Conservation (phyloP, 2,113 vertebrate genomes). For the Sciurus niger region DNA sequence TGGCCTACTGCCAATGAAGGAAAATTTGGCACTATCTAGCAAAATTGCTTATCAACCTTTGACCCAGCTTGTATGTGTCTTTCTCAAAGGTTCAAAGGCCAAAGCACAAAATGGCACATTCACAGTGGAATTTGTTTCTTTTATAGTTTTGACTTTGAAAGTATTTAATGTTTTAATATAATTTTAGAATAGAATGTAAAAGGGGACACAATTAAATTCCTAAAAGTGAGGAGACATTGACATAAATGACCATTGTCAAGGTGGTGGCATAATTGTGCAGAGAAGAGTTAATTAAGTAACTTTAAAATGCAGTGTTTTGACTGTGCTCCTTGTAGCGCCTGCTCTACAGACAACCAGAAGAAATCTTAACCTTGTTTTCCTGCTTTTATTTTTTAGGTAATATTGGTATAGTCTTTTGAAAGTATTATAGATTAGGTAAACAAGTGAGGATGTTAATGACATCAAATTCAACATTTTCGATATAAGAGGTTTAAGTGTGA, state of each 20-base stretch:
- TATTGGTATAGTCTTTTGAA: not conserved
- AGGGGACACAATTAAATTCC: not conserved
- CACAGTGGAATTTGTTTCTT: not conserved
- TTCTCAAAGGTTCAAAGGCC: not conserved
- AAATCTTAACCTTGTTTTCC: not conserved
- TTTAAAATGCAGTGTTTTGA: not conserved
- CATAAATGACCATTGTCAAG: not conserved
- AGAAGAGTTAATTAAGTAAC: not conserved
- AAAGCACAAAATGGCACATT: not conserved
- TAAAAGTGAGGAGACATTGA: not conserved
- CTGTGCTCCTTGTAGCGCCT: not conserved
- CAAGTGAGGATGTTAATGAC: not conserved
- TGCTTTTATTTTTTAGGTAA: not conserved
- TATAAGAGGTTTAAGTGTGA: not conserved
- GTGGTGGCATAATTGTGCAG: not conserved
- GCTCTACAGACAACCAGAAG: not conserved
- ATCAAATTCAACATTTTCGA: not conserved
- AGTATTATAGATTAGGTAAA: not conserved
- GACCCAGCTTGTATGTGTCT: not conserved
- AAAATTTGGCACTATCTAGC: not conserved
- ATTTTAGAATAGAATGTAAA: not conserved
- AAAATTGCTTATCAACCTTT: not conserved
- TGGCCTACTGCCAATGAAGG: not conserved
- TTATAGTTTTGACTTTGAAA: conserved; percentile 18
- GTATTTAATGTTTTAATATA: conserved; percentile 10